Percentiles rank a stretch among this genome's conserved stretches.
phyloP scores from a whole-genome alignment of 2,888 invertebrate genomes.

The Xanthostigma xanthostigma region DNA sequence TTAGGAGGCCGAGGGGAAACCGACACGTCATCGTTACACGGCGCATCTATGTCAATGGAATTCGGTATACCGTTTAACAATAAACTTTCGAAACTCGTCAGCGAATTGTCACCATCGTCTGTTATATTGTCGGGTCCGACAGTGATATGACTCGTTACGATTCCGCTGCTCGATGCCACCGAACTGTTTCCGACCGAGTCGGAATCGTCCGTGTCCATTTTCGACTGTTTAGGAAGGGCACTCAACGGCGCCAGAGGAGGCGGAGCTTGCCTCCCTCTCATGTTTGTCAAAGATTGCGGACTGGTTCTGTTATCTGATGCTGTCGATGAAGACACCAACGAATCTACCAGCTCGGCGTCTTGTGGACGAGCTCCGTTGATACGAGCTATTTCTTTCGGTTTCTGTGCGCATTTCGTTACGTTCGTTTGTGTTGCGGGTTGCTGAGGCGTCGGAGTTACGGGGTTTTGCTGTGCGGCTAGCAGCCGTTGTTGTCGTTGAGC shows the following conservation, averaged over 20 bases:
- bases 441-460: slow-evolving; percentile 21
- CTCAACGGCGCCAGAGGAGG: slow-evolving; percentile 33
- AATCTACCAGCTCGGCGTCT: slow-evolving; percentile 24
- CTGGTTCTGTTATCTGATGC: neutral
- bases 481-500: slow-evolving; percentile 52
- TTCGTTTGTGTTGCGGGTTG: slow-evolving; percentile 20
- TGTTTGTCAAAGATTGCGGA: neutral
- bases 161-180: slow-evolving; percentile 38
- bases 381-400: slow-evolving; percentile 21
- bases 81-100: slow-evolving; percentile 47
- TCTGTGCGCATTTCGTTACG: slow-evolving; percentile 23
- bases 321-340: slow-evolving; percentile 24
- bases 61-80: slow-evolving; percentile 40
- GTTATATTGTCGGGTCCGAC: slow-evolving; percentile 33
- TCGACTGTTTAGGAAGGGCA: slow-evolving; percentile 14
- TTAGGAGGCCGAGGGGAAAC: slow-evolving; percentile 17
- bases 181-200: slow-evolving; percentile 37
- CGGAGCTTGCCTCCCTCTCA: slow-evolving; percentile 26
- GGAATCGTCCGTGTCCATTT: slow-evolving; percentile 29
- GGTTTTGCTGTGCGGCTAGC: slow-evolving; percentile 34
- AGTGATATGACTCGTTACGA: slow-evolving; percentile 30
- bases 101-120: slow-evolving; percentile 40
- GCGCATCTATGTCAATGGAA: slow-evolving; percentile 32
- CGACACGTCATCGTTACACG: slow-evolving; percentile 36
- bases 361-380: slow-evolving; percentile 28